A percentile compares a stretch with the other conserved stretches of the same genome.
Conservation (phyloP, 2,888 invertebrate genomes). For the Drosophila recens region DNA sequence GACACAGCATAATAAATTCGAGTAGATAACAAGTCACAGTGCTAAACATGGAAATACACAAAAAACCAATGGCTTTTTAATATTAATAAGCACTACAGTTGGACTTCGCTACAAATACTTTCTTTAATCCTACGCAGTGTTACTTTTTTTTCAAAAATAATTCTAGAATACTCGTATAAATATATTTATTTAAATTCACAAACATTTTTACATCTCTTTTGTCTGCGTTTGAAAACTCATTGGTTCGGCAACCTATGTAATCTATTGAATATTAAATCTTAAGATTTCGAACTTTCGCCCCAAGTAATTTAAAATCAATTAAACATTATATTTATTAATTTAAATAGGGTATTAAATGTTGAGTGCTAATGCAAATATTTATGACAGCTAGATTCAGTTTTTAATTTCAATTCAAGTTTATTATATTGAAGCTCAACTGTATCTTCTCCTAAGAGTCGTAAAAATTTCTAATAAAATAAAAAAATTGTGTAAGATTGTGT, state of each 20-base stretch:
- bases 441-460: conserved; percentile 13
- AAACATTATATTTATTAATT: background rate
- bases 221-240: too few species aligned
- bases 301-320: background rate
- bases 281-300: background rate
- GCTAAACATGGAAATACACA: conserved; percentile 25
- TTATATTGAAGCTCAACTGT: background rate
- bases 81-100: background rate
- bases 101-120: background rate
- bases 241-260: background rate
- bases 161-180: too few species aligned
- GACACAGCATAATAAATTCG: conserved; percentile 36
- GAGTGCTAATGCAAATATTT: background rate
- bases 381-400: background rate
- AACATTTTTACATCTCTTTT: too few species aligned
- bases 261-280: background rate
- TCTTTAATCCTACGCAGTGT: too few species aligned
- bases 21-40: conserved; percentile 15
- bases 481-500: conserved; percentile 14
- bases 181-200: too few species aligned
- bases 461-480: conserved; percentile 17
- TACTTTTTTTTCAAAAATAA: background rate
- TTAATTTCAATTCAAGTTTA: background rate
- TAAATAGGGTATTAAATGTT: background rate
- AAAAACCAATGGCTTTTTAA: conserved; percentile 8